Base-by-base conservation (phyloP, 2,888 invertebrate genomes). In the Lasiommata megera region DNA sequence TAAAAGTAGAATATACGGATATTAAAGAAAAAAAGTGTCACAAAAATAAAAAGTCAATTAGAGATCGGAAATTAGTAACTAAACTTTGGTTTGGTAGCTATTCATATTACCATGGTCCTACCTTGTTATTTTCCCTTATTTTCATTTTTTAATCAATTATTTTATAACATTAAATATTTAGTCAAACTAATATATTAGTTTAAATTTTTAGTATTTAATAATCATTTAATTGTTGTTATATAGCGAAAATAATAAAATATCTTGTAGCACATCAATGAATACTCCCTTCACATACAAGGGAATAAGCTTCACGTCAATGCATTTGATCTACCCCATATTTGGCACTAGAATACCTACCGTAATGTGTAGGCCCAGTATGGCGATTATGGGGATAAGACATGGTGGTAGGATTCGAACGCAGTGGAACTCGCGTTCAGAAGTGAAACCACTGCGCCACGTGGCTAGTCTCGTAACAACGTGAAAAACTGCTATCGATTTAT, bases 271-370 rank as follows among this genome's bases (percentile, higher is more conserved):
- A 1, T 84, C 79, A 74, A 72, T 70, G 80, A 83, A 84, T 82
- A 80, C 77, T 75, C 63, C 58, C 72, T 70, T 67, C 63, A 17
- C 37, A 23, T 38, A 57, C 63, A 60, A 70, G 66, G 67, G 70
- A 76, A 79, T 79, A 80, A 76, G 76, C 86, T 87, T 84, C 88
- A 87, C 70, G 48, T 87, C 67, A 44, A 71, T 74, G 82, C 84
- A 48, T 70, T 5, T 70, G 58, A 67, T 88, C 56, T 86, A 63
- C 84, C 85, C 84, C 84, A 77, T 80, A 79, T 70, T 77, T 80
- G 87, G 87, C 86, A 83, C 84, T 79, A 74, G 77, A 79, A 68
- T 52, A 74, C 87, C 87, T 84, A 84, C 85, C 79, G 82, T 81
- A 8, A 43, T 36, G 11, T 8, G 80, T 83, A 85, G 84, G 76